Base-by-base conservation (phyloP, 1,140 invertebrate species). In the Oppia nitens region DNA sequence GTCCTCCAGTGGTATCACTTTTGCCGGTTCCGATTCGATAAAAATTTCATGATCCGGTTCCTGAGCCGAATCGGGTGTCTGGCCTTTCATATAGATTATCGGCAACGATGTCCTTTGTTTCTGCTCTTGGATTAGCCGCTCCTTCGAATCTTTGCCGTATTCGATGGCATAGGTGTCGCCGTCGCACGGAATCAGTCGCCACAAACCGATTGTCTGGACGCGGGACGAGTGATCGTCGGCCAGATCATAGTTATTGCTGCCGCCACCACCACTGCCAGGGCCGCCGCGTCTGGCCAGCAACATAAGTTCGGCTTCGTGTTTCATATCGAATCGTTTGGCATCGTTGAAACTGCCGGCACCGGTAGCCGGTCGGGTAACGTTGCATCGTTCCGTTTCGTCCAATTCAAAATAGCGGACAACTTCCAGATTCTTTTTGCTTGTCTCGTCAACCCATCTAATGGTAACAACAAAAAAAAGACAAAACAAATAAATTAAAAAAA, bases 361-460 rank as follows among this genome's bases (percentile, higher is more conserved):
- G 6, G 6, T 17, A 14, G 56, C 24, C 4, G 24, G 25, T 47
- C 57, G 57, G 1, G 40, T 48, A 23, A 61, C 60, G 47, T 61
- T 61, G 4, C 45, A 23, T 45, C 60, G 20, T 26, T 61, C 60
- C 4, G 29, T 57, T 29, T 57, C 55, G 23, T 61, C 60, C 25
- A 61, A 47, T 50, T 61, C 60, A 57, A 61, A 61, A 27, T 29
- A 53, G 24, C 23, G 45, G 9, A 53, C 47, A 17, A 45, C 23
- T 32, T 21, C 45, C 12, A 61, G 24, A 14, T 47, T 29, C 21
- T 52, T 12, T 27, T 47, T 49, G 24, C 17, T 51, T 51, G 23
- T 9, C 4, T 57, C 56, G 17, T 57, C 56, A 17, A 47, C 24
- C 56, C 56, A 57, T 27, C 56, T 57, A 24, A 53, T 52, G 11